These are phyloP conservation scores for Drosophila fulvimacula DNA, from an alignment of 2,888 invertebrate species.

Conservation along the genomic window DNA sequence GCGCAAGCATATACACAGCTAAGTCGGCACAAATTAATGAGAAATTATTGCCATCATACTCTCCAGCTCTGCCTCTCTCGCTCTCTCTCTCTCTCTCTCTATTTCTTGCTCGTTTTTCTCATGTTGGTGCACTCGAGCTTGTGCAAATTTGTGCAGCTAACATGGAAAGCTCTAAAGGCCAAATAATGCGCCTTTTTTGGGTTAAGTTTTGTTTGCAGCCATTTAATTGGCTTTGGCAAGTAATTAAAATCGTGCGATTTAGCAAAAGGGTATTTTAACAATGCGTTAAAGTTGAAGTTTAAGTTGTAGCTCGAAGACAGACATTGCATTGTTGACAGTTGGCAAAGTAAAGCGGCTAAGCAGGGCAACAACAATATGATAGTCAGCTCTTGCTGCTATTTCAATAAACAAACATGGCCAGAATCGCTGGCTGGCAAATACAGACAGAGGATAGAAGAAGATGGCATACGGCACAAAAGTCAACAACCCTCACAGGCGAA, in stretches of 20 bases:
- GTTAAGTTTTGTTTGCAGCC: slow-evolving; percentile 19
- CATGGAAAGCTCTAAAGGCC: slow-evolving; percentile 22
- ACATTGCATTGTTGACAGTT: slow-evolving; percentile 7
- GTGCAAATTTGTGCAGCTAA: slow-evolving; percentile 35
- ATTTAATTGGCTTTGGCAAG: slow-evolving; percentile 55
- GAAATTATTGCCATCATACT: slow-evolving; percentile 49
- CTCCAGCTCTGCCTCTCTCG: not conserved
- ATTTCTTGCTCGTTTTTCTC: not conserved
- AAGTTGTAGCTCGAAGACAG: slow-evolving; percentile 3
- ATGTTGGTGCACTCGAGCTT: slow-evolving; percentile 35
- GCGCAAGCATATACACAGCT: slow-evolving; percentile 36
- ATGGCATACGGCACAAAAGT: slow-evolving; percentile 16
- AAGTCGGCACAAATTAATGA: slow-evolving; percentile 68
- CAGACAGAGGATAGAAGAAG: slow-evolving; percentile 16
- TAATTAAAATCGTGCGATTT: slow-evolving; percentile 39
- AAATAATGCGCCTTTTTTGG: slow-evolving; percentile 31
- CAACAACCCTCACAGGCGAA: slow-evolving; percentile 47
- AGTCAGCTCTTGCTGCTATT: slow-evolving; percentile 54
- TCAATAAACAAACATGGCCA: slow-evolving; percentile 67
- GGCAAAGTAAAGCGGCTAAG: slow-evolving; percentile 29
- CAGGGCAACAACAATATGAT: slow-evolving; percentile 26
- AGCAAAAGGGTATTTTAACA: not conserved
- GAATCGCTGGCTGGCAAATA: slow-evolving; percentile 64
- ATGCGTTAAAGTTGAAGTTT: not conserved
- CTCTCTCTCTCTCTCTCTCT: not conserved